These are phyloP conservation scores for Octodon degus DNA, from an alignment of 2,113 vertebrate genomes.

Conservation along the genomic window DNA sequence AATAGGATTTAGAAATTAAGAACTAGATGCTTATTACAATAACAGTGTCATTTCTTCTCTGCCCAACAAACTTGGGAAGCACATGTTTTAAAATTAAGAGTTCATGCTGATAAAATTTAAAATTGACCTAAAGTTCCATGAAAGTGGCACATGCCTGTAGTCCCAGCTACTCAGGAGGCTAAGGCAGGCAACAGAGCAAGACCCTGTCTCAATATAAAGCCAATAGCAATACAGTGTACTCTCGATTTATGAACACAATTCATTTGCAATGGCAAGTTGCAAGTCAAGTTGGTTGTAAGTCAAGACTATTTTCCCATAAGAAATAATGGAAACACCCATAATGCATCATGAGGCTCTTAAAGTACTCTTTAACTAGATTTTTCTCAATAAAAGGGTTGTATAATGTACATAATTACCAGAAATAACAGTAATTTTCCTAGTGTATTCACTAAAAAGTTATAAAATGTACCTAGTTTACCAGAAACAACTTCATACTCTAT, in stretches of 20 bases:
- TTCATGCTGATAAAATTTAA: background rate
- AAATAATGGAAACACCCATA: background rate
- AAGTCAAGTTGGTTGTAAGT: background rate
- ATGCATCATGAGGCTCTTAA: too few relatives aligned
- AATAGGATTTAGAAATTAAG: background rate
- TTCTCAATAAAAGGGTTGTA: too few relatives aligned
- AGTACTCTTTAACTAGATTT: too few relatives aligned
- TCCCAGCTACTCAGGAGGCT: background rate
- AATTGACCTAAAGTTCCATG: background rate
- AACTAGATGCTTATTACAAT: background rate
- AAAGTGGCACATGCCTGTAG: background rate
- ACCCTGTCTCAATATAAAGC: background rate
- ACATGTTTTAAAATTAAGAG: background rate
- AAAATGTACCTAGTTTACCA: too few relatives aligned
- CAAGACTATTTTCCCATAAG: background rate
- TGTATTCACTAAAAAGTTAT: too few relatives aligned
- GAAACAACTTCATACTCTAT: too few relatives aligned
- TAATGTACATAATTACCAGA: too few relatives aligned
- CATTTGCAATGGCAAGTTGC: background rate
- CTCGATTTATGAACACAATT: background rate
- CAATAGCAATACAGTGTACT: background rate
- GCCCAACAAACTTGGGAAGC: background rate
- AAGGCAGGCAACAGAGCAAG: background rate
- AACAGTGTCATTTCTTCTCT: background rate
- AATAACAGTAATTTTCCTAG: too few relatives aligned